Conservation (phyloP, 1,140 invertebrate genomes). For the Xylocopa sonorina region DNA sequence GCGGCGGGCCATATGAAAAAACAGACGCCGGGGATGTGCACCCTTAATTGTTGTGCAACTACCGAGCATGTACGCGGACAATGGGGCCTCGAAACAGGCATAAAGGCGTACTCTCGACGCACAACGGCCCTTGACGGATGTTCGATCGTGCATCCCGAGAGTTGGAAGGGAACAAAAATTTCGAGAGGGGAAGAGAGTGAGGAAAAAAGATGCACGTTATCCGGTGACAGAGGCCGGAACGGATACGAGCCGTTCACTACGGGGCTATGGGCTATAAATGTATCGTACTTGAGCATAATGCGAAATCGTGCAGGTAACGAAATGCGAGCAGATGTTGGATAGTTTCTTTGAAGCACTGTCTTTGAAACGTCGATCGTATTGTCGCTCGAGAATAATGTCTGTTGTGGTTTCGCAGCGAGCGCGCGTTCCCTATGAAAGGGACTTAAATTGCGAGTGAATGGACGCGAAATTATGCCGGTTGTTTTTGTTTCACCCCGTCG, state of each 20-base stretch:
- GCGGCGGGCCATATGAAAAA: neutral
- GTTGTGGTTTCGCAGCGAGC: constrained; percentile 71
- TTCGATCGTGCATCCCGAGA: constrained; percentile 44
- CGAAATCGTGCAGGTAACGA: constrained; percentile 67
- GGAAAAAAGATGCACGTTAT: constrained; percentile 29
- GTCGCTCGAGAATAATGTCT: constrained; percentile 65
- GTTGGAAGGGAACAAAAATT: constrained; percentile 14
- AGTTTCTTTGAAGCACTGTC: constrained; percentile 67
- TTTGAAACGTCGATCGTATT: constrained; percentile 70
- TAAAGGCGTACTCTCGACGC: constrained; percentile 23
- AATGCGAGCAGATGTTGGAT: constrained; percentile 76
- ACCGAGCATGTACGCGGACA: constrained; percentile 40
- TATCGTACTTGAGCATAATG: constrained; percentile 66
- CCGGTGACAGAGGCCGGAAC: constrained; percentile 15
- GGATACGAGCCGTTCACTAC: constrained; percentile 47
- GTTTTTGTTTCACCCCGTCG: constrained; percentile 51
- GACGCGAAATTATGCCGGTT: constrained; percentile 67
- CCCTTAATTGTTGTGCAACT: constrained; percentile 56
- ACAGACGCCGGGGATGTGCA: neutral
- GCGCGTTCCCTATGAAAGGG: constrained; percentile 64
- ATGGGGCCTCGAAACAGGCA: constrained; percentile 26
- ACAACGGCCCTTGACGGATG: constrained; percentile 35
- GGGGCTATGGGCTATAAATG: constrained; percentile 48
- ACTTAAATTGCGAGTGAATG: constrained; percentile 75
- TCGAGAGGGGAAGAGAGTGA: neutral